Conservation (phyloP, 2,113 vertebrate species). For the Mesoclemmys tuberculata region DNA sequence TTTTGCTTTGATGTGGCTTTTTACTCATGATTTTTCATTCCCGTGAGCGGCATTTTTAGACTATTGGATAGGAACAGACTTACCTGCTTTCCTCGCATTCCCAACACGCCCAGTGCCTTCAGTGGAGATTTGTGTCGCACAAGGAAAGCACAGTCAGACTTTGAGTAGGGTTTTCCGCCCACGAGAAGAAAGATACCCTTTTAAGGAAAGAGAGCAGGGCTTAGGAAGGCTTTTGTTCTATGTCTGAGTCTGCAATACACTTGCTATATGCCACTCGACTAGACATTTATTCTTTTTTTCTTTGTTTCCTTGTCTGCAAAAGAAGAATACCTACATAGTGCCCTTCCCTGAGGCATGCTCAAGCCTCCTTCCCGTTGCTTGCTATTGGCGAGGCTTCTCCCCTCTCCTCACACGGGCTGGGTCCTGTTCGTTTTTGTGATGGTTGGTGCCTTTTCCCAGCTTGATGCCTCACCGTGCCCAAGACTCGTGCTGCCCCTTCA, state of each 20-base stretch:
- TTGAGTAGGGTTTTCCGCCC: neutral
- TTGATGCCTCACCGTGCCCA: neutral
- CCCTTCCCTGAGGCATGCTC: neutral
- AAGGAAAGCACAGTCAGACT: neutral
- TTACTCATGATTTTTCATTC: neutral
- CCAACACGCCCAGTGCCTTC: neutral
- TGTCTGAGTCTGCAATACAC: neutral
- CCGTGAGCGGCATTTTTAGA: neutral
- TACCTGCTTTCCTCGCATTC: neutral
- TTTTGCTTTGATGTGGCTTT: neutral
- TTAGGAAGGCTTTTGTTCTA: neutral
- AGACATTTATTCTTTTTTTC: constrained; percentile 25
- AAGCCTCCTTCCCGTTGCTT: neutral
- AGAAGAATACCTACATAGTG: neutral
- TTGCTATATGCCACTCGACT: neutral
- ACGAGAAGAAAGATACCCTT: neutral
- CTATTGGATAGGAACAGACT: neutral
- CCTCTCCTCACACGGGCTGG: neutral
- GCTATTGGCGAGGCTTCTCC: neutral
- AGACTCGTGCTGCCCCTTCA: neutral
- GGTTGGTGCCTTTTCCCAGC: neutral
- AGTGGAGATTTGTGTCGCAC: neutral
- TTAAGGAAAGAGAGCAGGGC: neutral
- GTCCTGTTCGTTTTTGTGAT: neutral
- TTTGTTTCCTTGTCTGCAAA: neutral